These are phyloP conservation scores for Pogonomyrmex barbatus DNA, from an alignment of 1,140 invertebrate species.

Conservation along the genomic window DNA sequence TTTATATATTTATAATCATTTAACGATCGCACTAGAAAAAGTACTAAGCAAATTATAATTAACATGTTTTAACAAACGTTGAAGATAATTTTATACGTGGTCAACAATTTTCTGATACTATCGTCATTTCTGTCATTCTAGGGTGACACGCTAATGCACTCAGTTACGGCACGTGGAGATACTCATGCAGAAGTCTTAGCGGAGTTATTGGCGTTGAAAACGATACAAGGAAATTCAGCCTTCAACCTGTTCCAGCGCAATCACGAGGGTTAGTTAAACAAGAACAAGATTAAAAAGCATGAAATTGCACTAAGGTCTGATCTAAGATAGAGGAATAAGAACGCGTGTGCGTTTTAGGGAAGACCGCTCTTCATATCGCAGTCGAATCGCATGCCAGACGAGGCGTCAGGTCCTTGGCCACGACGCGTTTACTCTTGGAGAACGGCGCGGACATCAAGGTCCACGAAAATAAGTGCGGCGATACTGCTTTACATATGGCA, in stretches of 20 bases:
- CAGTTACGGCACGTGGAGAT: conserved; percentile 77
- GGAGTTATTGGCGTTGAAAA: conserved; percentile 78
- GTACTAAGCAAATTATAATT: background rate
- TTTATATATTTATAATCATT: no score
- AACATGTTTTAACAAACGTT: background rate
- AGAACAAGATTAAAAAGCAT: background rate
- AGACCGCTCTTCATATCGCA: conserved; percentile 79
- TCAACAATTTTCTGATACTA: background rate
- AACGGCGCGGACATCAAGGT: conserved; percentile 76
- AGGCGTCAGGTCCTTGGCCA: conserved; percentile 65
- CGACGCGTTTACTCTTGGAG: conserved; percentile 74
- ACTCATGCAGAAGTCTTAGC: conserved; percentile 72
- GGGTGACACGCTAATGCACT: conserved; percentile 80
- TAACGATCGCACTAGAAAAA: background rate
- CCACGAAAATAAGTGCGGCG: conserved; percentile 74
- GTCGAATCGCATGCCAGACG: conserved; percentile 72
- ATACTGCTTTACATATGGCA: conserved; percentile 80
- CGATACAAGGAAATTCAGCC: conserved; percentile 73
- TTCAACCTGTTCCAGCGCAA: conserved; percentile 80
- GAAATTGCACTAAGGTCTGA: background rate
- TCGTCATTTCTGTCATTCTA: conserved; percentile 41
- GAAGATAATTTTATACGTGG: background rate
- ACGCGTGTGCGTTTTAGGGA: conserved; percentile 67
- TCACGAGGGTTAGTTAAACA: conserved; percentile 76
- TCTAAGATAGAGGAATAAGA: background rate